phyloP scores from a whole-genome alignment of 2,797 vertebrate genomes.

The Gallinago solitaria region DNA sequence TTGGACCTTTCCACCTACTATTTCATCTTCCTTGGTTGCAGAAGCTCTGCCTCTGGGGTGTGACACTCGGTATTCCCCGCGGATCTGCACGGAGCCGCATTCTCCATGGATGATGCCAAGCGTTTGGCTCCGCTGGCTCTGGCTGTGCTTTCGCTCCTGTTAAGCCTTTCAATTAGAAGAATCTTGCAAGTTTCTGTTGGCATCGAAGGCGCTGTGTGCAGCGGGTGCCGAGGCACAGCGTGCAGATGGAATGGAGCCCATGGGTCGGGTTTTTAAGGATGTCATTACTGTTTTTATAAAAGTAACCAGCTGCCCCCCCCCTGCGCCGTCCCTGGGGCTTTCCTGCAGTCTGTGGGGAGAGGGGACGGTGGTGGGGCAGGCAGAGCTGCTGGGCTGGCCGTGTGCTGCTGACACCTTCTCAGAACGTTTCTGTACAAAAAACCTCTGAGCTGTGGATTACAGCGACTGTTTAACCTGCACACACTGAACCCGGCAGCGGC shows the following conservation, averaged over 20 bases:
- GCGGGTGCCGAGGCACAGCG: neutral
- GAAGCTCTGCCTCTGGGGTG: neutral
- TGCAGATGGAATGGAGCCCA: neutral
- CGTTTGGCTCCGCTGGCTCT: neutral
- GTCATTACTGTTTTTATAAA: neutral
- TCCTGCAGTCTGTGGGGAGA: neutral
- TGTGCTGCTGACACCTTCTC: neutral
- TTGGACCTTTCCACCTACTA: neutral
- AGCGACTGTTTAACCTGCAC: neutral
- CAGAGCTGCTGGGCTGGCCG: neutral
- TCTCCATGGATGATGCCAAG: neutral
- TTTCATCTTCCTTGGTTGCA: neutral
- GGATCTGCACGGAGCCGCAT: neutral
- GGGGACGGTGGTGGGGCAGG: neutral
- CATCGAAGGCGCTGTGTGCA: neutral
- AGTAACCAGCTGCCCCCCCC: neutral
- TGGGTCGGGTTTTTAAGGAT: neutral
- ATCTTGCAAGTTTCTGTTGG: slow-evolving; percentile 41
- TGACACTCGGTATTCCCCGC: neutral
- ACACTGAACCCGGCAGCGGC: neutral
- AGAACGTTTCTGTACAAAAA: neutral
- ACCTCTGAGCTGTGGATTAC: neutral
- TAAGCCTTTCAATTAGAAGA: slow-evolving; percentile 44
- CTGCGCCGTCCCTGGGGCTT: neutral
- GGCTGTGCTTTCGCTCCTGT: neutral